phyloP scores from a whole-genome alignment of 2,113 vertebrate genomes.

The Hippocampus guttulatus region DNA sequence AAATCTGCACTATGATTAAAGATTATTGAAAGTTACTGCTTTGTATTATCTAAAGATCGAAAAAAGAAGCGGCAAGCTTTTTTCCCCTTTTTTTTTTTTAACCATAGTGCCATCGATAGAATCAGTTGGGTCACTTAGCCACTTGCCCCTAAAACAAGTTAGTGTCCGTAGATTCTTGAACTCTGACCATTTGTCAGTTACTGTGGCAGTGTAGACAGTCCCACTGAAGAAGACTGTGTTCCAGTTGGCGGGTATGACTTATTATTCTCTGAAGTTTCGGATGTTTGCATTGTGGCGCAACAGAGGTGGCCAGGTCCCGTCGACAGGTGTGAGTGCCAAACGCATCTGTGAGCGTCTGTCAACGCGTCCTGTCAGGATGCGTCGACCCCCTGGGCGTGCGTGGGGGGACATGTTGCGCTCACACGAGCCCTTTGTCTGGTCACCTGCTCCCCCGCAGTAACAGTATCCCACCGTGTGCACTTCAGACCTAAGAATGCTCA shows the following conservation, averaged over 20 bases:
- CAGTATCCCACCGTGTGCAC: constrained; percentile 23
- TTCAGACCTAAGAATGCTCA: constrained; percentile 9
- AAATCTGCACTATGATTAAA: neutral
- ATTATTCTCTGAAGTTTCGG: neutral
- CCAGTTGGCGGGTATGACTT: neutral
- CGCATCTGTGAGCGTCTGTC: constrained; percentile 57
- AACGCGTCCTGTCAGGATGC: constrained; percentile 41
- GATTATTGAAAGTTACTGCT: neutral
- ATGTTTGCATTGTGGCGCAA: neutral
- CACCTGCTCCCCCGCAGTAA: constrained; percentile 56
- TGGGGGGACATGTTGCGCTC: constrained; percentile 41
- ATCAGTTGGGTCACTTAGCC: neutral
- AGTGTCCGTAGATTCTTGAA: too few relatives aligned
- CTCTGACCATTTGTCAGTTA: too few relatives aligned
- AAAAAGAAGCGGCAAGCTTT: neutral
- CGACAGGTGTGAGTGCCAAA: constrained; percentile 70
- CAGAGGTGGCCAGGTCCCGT: neutral
- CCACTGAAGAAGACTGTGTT: neutral
- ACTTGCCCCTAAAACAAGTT: neutral
- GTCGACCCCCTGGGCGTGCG: constrained; percentile 40
- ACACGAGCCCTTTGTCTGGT: constrained; percentile 55
- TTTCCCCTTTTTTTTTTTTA: neutral
- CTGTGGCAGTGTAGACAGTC: too few relatives aligned
- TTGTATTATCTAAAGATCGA: neutral
- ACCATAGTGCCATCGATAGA: neutral